Evolutionary conservation across 2,797 vertebrate species (phyloP).

Genomic region (Sebastes flavidus): DNA sequence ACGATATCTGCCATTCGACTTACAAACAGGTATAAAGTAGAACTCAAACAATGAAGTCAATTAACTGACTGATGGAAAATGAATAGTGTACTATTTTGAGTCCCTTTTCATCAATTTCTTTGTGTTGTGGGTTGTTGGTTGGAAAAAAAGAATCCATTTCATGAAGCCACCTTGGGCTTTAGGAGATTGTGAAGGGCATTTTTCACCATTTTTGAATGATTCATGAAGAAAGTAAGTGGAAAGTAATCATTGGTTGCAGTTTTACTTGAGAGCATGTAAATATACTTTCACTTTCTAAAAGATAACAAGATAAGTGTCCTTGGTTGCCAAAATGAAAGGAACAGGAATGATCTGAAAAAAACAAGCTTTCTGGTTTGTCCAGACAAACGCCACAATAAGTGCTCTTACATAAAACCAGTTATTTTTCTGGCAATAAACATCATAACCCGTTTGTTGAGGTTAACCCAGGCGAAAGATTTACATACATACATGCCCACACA

Average conservation of each 20-base stretch:
- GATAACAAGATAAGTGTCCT: not conserved
- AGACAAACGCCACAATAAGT: not conserved
- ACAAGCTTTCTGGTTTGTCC: not conserved
- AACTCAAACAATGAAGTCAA: not conserved
- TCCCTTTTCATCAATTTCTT: not conserved
- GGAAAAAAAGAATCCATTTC: not conserved
- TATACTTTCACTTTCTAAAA: not conserved
- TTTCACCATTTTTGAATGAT: not conserved
- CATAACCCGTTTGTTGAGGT: not conserved
- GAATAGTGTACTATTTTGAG: not conserved
- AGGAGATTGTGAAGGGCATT: not conserved
- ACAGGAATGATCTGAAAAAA: not conserved
- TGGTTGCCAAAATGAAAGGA: not conserved
- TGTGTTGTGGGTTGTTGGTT: not conserved
- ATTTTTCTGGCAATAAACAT: not conserved
- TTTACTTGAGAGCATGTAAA: not conserved
- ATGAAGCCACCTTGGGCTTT: fast-evolving
- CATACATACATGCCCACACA: constrained; percentile 3
- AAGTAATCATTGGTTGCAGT: not conserved
- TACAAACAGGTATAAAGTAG: not conserved
- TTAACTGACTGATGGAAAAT: not conserved
- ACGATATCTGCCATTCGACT: not conserved
- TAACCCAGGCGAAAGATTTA: not conserved
- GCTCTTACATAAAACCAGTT: not conserved
- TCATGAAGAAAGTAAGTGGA: not conserved